Percentiles rank a stretch among this genome's conserved stretches.
Evolutionary conservation across 2,888 invertebrate genomes (phyloP).

Genomic region (Callimorpha dominula): DNA sequence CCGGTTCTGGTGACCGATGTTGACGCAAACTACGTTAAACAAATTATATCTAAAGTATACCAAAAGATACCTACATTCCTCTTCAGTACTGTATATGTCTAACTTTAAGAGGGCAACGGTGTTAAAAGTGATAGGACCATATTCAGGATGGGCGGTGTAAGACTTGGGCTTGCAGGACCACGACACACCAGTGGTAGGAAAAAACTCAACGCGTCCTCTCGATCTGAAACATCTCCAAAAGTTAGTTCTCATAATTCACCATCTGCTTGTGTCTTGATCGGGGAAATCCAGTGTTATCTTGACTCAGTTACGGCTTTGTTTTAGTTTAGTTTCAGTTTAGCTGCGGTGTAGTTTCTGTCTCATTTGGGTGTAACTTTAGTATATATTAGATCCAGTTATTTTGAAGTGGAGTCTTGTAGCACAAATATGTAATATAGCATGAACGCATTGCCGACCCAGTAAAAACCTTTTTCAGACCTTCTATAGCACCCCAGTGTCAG

Average conservation of each 20-base stretch:
- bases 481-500: no score
- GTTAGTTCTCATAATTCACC: not conserved
- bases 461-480: no score
- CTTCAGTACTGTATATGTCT: constrained; percentile 17
- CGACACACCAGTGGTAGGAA: constrained; percentile 45
- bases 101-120: constrained; percentile 67
- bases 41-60: not conserved
- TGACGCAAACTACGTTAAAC: no score
- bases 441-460: no score
- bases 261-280: not conserved
- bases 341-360: no score
- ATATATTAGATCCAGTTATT: no score
- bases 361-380: no score
- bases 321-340: not conserved
- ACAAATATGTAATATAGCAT: no score
- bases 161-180: constrained; percentile 55
- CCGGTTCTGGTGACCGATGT: no score
- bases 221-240: constrained; percentile 44
- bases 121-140: constrained; percentile 56
- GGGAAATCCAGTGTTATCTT: not conserved
- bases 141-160: constrained; percentile 67
- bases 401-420: no score
- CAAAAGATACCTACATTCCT: not conserved
- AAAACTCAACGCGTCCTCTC: constrained; percentile 66
- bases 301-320: not conserved